Percentiles rank a stretch among this genome's conserved stretches.
phyloP scores from a whole-genome alignment of 2,113 vertebrate species.

The Archilochus colubris region DNA sequence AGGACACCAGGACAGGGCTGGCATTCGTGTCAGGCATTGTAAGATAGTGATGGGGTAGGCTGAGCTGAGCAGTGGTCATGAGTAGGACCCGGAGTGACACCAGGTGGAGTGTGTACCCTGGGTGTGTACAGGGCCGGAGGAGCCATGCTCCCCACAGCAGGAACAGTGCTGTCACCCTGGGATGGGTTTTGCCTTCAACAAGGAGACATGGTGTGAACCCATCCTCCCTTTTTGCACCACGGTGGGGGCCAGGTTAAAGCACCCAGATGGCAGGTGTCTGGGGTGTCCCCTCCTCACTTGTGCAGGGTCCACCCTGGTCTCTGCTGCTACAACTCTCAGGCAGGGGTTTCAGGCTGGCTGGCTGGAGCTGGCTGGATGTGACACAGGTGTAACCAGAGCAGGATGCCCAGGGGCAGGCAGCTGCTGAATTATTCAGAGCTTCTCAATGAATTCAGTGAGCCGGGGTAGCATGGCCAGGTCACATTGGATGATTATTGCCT shows the following conservation, averaged over 20 bases:
- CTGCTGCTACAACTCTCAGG: accelerated
- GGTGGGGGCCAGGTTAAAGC: background rate
- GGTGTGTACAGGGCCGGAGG: background rate
- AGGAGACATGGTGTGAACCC: background rate
- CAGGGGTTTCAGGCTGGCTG: background rate
- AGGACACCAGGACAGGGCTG: background rate
- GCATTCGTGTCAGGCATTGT: background rate
- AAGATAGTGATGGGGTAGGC: background rate
- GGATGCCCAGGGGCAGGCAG: background rate
- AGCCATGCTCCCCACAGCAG: background rate
- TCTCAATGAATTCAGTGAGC: background rate
- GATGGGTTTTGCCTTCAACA: background rate
- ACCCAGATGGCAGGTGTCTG: background rate
- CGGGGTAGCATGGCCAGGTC: background rate
- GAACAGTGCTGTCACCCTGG: accelerated
- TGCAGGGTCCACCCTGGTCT: background rate
- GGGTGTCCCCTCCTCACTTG: accelerated
- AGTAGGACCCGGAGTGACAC: background rate
- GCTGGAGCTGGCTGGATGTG: background rate
- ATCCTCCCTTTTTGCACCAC: background rate
- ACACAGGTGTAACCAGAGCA: background rate
- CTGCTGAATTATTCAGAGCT: conserved; percentile 9
- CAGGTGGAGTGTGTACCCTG: accelerated
- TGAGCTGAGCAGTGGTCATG: background rate
- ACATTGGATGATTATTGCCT: background rate